A percentile compares a stretch with the other conserved stretches of the same genome.
Conservation (phyloP, 2,797 vertebrate species). For the Poeciliopsis presidionis region DNA sequence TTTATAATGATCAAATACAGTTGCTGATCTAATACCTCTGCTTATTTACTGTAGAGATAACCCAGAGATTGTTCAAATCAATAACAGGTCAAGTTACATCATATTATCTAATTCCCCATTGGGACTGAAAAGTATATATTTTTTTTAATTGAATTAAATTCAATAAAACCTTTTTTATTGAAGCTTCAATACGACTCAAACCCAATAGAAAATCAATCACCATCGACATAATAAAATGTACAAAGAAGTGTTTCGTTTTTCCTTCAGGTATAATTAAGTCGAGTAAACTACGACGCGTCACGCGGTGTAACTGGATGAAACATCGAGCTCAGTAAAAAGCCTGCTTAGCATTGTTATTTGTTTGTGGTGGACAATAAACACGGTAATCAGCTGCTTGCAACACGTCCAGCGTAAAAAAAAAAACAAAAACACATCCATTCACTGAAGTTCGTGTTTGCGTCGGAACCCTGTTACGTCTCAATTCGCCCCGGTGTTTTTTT, state of each 20-base stretch:
- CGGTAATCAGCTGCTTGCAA: conserved; percentile 6
- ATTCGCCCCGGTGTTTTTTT: neutral
- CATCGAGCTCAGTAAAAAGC: conserved; percentile 1
- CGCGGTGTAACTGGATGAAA: neutral
- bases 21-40: too few relatives aligned
- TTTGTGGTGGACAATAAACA: conserved; percentile 4
- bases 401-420: neutral
- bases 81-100: neutral
- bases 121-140: neutral
- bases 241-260: neutral
- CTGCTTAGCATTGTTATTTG: neutral
- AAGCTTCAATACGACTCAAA: neutral
- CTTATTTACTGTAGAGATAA: too few relatives aligned
- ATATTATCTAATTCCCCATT: neutral
- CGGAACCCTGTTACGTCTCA: conserved; percentile 9
- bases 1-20: too few relatives aligned
- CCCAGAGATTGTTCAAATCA: too few relatives aligned
- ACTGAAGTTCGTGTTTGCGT: neutral
- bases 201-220: neutral
- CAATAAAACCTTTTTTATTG: neutral
- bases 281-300: neutral
- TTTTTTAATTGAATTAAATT: neutral
- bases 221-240: too few relatives aligned
- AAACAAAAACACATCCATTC: neutral
- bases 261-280: neutral